These are phyloP conservation scores for Drosophila pseudotalamancana DNA, from an alignment of 2,888 invertebrate species.

Conservation along the genomic window DNA sequence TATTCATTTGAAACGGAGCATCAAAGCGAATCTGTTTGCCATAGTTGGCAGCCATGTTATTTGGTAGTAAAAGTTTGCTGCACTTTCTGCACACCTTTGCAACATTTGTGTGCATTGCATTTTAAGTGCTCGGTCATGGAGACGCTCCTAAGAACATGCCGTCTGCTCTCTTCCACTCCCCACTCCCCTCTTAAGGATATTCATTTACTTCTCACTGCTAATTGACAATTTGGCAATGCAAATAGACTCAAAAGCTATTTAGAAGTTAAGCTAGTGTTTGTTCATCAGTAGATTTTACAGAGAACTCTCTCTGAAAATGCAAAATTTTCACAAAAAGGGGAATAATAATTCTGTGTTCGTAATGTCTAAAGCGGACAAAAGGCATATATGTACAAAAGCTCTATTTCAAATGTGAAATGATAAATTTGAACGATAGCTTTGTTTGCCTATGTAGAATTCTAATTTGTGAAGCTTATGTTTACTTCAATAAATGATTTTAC, in stretches of 20 bases:
- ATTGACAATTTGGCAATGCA: conserved; percentile 40
- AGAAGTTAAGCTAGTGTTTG: too few species aligned
- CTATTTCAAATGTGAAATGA: too few species aligned
- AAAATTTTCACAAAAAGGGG: too few species aligned
- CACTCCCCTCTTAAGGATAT: conserved; percentile 26
- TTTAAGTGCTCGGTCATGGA: conserved; percentile 57
- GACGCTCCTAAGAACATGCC: conserved; percentile 17
- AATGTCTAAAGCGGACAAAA: too few species aligned
- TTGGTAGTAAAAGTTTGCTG: conserved; percentile 19
- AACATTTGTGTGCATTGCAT: conserved; percentile 58
- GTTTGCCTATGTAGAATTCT: too few species aligned
- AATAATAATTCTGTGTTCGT: too few species aligned
- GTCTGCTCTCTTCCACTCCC: not conserved
- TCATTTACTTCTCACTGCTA: conserved; percentile 28
- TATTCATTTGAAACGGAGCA: conserved; percentile 36
- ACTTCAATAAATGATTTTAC: too few species aligned
- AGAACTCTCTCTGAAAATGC: too few species aligned
- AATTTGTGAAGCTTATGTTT: too few species aligned
- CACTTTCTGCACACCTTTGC: conserved; percentile 44
- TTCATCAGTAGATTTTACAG: too few species aligned
- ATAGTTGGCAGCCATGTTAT: conserved; percentile 34
- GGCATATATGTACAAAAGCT: too few species aligned
- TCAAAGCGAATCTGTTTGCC: conserved; percentile 41
- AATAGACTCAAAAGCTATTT: conserved; percentile 2
- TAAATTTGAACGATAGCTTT: too few species aligned